Evolutionary conservation across 2,888 invertebrate genomes (phyloP).

Genomic region (Acrobasis consociella): DNA sequence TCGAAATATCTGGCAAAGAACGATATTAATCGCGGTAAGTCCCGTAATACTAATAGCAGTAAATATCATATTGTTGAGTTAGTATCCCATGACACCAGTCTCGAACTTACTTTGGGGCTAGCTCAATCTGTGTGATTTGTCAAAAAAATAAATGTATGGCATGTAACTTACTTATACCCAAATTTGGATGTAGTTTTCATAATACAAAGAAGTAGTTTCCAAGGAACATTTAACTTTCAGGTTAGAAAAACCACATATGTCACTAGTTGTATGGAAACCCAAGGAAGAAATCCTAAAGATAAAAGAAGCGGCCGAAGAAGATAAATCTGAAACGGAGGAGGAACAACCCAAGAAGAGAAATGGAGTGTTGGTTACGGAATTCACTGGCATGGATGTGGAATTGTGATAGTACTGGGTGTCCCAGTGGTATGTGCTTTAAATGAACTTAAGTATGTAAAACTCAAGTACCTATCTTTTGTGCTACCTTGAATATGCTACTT

Average conservation of each 20-base stretch:
- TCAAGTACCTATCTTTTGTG: slow-evolving; percentile 1
- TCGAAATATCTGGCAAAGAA: no score
- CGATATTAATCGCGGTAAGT: no score
- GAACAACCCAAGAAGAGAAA: slow-evolving; percentile 51
- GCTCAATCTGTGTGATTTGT: no score
- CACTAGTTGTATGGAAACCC: slow-evolving; percentile 92
- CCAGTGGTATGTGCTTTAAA: slow-evolving; percentile 16
- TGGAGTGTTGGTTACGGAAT: slow-evolving; percentile 59
- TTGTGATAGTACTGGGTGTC: slow-evolving; percentile 52
- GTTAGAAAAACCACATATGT: slow-evolving; percentile 88
- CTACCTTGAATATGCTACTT: background rate
- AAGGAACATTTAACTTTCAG: slow-evolving; percentile 49
- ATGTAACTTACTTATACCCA: no score
- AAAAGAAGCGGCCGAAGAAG: slow-evolving; percentile 56
- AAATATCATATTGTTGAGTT: no score
- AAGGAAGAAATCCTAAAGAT: slow-evolving; percentile 78
- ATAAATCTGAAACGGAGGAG: slow-evolving; percentile 38
- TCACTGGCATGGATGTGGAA: slow-evolving; percentile 62
- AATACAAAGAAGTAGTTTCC: background rate
- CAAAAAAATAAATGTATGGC: no score
- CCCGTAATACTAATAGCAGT: no score
- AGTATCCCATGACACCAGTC: no score
- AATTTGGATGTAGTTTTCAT: no score
- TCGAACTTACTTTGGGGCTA: no score
- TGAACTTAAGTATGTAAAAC: background rate